Evolutionary conservation across 2,113 vertebrate genomes (phyloP), one percentile per base, ranked within the genome.

Genomic region (Atherinomorus stipes): DNA sequence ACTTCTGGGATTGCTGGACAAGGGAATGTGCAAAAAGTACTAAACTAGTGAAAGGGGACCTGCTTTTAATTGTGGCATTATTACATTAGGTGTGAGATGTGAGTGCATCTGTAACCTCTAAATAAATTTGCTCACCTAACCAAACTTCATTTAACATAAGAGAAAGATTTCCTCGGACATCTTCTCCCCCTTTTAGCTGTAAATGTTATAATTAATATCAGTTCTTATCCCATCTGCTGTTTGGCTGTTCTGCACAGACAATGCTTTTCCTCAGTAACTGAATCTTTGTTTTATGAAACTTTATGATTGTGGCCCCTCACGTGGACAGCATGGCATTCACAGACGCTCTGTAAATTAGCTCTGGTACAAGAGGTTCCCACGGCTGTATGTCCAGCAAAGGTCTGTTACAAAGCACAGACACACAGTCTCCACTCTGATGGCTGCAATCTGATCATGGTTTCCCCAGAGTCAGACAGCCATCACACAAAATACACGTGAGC

Each of bases 371-470:
- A 72, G 26, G 34, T 66, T 28, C 56, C n/a, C 26, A 42, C 25
- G 47, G 23, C 47, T 15, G 22, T 66, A 54, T 64, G 57, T 40
- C 56, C 57, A 70, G 56, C 19, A 74, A 58, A 64, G 47, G 45
- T 80, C 68, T 74, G 22, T 63, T 22, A 66, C 15, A 4, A n/a
- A 53, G 9, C 31, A 44, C 62, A 82, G 78, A 67, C 83, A 31
- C 11, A 64, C 56, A 34, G 78, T 69, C 75, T 78, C 68, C 63
- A 78, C 50, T 51, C 26, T 65, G 34, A 71, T 45, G 57, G 67
- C 28, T 45, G 80, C 78, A 71, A 82, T 51, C 60, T 67, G 74
- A 85, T 72, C 82, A 38, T 5, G 50, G 23, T 25, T 44, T 62
- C 52, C 60, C 54, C 61, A 70, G 6, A 72, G 62, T 60, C 9